Evolutionary conservation across 2,888 invertebrate species (phyloP).

Genomic region (Drosophila peninsularis): DNA sequence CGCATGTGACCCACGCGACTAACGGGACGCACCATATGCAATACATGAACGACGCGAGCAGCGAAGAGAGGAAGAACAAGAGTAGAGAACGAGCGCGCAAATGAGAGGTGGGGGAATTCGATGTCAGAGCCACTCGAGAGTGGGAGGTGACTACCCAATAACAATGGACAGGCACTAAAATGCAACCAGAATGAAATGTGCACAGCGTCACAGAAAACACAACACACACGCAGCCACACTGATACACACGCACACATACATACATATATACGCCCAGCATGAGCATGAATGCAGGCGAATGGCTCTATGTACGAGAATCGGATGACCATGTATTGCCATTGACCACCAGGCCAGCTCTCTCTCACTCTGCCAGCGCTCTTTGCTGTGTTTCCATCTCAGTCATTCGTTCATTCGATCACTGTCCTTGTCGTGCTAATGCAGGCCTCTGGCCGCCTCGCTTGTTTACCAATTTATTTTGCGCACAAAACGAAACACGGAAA

Average conservation of each 20-base stretch:
- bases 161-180: conserved; percentile 70
- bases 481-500: conserved; percentile 81
- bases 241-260: conserved; percentile 3
- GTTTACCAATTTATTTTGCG: conserved; percentile 81
- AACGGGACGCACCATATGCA: conserved; percentile 63
- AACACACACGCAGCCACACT: conserved; percentile 19
- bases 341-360: conserved; percentile 41
- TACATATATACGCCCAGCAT: not conserved
- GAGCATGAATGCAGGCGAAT: conserved; percentile 19
- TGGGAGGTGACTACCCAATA: conserved; percentile 36
- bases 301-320: conserved; percentile 67
- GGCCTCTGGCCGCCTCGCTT: conserved; percentile 58
- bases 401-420: conserved; percentile 7
- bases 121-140: conserved; percentile 23
- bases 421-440: conserved; percentile 49
- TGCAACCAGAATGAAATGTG: conserved; percentile 63
- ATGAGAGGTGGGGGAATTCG: conserved; percentile 1
- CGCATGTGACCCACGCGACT: conserved; percentile 40
- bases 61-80: not conserved
- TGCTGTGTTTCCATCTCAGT: not conserved
- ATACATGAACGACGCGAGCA: conserved; percentile 25
- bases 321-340: conserved; percentile 70
- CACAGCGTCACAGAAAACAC: conserved; percentile 34
- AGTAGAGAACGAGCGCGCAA: not conserved
- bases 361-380: conserved; percentile 2